Evolutionary conservation across 2,113 vertebrate genomes (phyloP).

Genomic region (Condylura cristata): DNA sequence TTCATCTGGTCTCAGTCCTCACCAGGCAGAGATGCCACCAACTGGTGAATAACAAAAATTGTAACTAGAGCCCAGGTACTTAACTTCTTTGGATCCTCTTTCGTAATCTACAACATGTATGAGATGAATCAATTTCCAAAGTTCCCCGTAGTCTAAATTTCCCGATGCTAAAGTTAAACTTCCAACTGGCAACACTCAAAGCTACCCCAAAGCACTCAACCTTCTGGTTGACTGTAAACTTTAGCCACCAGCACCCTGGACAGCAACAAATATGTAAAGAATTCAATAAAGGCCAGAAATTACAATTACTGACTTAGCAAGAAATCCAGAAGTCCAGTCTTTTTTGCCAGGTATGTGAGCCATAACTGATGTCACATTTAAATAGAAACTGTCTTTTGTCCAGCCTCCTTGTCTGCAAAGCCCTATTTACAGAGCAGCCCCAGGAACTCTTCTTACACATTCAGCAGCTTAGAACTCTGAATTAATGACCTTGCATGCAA

Average conservation of each 20-base stretch:
- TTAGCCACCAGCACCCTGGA: background rate
- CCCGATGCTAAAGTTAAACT: background rate
- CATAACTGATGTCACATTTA: slow-evolving; percentile 36
- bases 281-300: background rate
- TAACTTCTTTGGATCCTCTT: background rate
- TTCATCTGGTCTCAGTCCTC: background rate
- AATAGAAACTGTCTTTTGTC: background rate
- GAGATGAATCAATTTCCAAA: background rate
- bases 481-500: slow-evolving; percentile 70
- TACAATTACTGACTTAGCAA: slow-evolving; percentile 14
- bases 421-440: slow-evolving; percentile 1
- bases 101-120: background rate
- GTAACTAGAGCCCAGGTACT: background rate
- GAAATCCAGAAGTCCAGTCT: background rate
- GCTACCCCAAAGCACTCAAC: background rate
- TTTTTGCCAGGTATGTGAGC: background rate
- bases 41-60: background rate
- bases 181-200: background rate
- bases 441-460: slow-evolving; percentile 45
- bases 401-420: background rate
- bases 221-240: background rate
- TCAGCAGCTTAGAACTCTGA: slow-evolving; percentile 53
- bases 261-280: background rate
- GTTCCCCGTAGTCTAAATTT: background rate
- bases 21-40: background rate